phyloP scores from a whole-genome alignment of 2,797 vertebrate species.

The Gobionotothen gibberifrons region DNA sequence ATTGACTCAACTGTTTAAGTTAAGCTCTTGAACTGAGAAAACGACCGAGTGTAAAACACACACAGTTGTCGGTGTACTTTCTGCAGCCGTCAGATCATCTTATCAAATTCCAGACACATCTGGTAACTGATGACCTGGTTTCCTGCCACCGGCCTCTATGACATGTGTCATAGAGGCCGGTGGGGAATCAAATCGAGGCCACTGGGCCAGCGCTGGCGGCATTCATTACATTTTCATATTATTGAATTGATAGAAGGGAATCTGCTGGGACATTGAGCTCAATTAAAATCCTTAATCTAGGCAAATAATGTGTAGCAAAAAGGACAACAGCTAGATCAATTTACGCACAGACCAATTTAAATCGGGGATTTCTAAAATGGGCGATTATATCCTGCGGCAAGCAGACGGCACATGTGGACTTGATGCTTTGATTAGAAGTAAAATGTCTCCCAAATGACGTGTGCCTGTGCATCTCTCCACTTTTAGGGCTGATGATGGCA shows the following conservation, averaged over 20 bases:
- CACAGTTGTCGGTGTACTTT: constrained; percentile 42
- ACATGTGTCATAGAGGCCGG: constrained; percentile 66
- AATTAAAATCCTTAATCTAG: constrained; percentile 85
- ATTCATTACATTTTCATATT: constrained; percentile 84
- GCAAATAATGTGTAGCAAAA: constrained; percentile 73
- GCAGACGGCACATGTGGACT: constrained; percentile 59
- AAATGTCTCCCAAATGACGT: constrained; percentile 50
- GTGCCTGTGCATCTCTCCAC: constrained; percentile 18
- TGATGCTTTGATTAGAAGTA: constrained; percentile 69
- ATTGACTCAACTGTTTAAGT: constrained; percentile 3
- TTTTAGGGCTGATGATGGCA: constrained; percentile 23
- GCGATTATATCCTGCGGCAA: constrained; percentile 71
- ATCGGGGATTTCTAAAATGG: constrained; percentile 70
- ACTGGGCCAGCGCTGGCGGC: constrained; percentile 86
- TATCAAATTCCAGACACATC: constrained; percentile 57
- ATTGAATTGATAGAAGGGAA: constrained; percentile 83
- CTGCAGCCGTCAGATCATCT: constrained; percentile 45
- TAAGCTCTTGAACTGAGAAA: constrained; percentile 9
- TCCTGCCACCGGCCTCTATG: constrained; percentile 48
- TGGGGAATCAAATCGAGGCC: constrained; percentile 84
- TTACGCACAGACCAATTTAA: constrained; percentile 66
- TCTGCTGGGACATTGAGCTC: constrained; percentile 83
- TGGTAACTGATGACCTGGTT: constrained; percentile 75
- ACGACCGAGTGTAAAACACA: constrained; percentile 31
- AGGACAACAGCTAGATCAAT: constrained; percentile 52